Base-by-base conservation (phyloP, 2,888 invertebrate species). In the Epistrophe eligans region DNA sequence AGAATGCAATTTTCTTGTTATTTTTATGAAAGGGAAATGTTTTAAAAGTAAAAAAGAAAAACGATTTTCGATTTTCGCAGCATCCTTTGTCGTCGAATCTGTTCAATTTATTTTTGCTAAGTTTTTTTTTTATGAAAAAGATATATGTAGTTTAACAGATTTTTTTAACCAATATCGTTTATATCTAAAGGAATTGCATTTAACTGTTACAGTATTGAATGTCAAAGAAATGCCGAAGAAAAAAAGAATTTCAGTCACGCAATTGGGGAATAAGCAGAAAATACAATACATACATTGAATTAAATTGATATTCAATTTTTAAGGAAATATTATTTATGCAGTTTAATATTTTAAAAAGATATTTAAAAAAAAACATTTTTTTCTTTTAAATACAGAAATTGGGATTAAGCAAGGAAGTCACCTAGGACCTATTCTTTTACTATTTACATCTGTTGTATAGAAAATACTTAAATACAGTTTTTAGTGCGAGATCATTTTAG, bases 1-100 rank as follows among this genome's bases (percentile, higher is more conserved):
- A 38, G 52, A 70, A 70, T 70, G 70, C 70, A 70, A 52, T 70
- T 52, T 40, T 52, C 52, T 52, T 70, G 70, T 38, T 32, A 24
- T 40, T 58, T 58, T 32, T 35, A 52, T 52, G 19, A 52, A 67
- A 67, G 19, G 24, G 24, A 38, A 70, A 66, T 50, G 17, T 35
- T 48, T 19, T n/a, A 4, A 7, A n/a, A 11, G 24, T 24, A n/a
- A 15, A 32, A 17, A 48, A 48, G 64, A 32, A 48, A 50, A 48
- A 52, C 19, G 50, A 2, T 67, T 50, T 67, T 15, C 67, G 70
- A 52, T 52, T 70, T 40, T 70, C 52, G 19, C 38, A 70, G 52
- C 52, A n/a, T n/a, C 38, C 19, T 52, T 70, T 38, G 52, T 52
- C 4, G 24, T 52, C 4, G 24, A 52, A 38, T 38, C 24, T 64